Evolutionary conservation across 2,113 vertebrate genomes (phyloP), one percentile per base, ranked within the genome.

Genomic region (Pardalotus punctatus): DNA sequence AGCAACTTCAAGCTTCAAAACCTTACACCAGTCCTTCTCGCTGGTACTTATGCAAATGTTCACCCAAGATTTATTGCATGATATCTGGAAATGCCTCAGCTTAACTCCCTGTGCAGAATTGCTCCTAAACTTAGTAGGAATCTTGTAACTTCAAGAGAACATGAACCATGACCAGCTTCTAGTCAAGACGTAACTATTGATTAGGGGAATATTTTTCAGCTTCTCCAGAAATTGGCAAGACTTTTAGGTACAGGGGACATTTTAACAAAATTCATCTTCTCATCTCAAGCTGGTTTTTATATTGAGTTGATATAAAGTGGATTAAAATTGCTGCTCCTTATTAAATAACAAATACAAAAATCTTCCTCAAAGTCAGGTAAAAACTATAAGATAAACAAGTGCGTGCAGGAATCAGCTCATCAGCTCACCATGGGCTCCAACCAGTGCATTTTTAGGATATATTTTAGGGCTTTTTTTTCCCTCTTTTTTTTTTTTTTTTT

Each of bases 351-450:
- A 58, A 45, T 24, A 11, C n/a, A 64, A 23, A 23, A 35, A 14
- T 76, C 13, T 60, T 87, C 70, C 64, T 76, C 7, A 35, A 62
- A 14, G 22, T 88, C 35, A 70, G 45, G 31, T 56, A 67, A 91
- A 90, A 45, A 67, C 5, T 50, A 11, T 33, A 81, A 38, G 45
- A 43, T 36, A 54, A 36, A 47, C 11, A 74, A 71, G 27, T 71
- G 10, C 24, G 64, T 67, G 21, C 20, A 81, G 69, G 21, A 91
- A 48, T 56, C 60, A 65, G 20, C 15, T 81, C 6, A 45, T 69
- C 54, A 51, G 31, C 20, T 85, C 6, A 6, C 38, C 47, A 24
- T 38, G 2, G 0, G 0, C 9, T 89, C 38, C 11, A 33, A 24
- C 5, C 51, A 56, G 6, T 23, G 24, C 45, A 64, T 64, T 51